phyloP scores from a whole-genome alignment of 2,113 vertebrate species.

The Sylvia atricapilla region DNA sequence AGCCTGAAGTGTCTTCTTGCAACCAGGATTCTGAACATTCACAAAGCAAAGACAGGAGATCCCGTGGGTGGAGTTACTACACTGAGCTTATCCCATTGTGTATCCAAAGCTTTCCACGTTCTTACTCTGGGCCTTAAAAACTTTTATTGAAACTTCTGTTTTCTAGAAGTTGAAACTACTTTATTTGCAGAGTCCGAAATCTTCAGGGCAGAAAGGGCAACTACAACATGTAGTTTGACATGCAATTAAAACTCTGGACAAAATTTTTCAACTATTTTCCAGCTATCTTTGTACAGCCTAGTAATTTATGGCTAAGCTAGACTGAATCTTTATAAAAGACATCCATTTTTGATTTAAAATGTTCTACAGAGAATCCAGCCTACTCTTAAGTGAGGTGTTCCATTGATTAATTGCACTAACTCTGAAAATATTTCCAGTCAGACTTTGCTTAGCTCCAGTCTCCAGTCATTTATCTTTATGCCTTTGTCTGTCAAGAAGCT shows the following conservation, averaged over 20 bases:
- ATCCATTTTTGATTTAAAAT: slow-evolving; percentile 41
- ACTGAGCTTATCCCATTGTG: neutral
- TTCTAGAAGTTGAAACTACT: neutral
- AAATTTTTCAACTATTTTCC: neutral
- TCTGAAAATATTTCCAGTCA: slow-evolving; percentile 48
- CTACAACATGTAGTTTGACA: neutral
- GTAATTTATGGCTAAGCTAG: slow-evolving; percentile 32
- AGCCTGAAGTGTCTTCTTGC: neutral
- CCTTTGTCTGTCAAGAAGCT: slow-evolving; percentile 35
- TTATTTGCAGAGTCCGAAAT: neutral
- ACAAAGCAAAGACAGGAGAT: neutral
- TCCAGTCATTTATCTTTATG: slow-evolving; percentile 30
- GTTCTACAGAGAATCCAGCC: neutral
- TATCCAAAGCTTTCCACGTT: neutral
- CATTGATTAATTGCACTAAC: slow-evolving; percentile 42
- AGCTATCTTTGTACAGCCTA: neutral
- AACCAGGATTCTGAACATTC: neutral
- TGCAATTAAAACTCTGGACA: neutral
- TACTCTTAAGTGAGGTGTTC: slow-evolving; percentile 32
- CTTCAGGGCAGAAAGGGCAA: neutral
- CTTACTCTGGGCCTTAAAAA: neutral
- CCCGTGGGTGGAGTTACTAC: neutral
- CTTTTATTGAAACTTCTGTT: neutral
- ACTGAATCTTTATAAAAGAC: neutral
- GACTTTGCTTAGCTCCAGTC: slow-evolving; percentile 20